Evolutionary conservation across 2,113 vertebrate genomes (phyloP).

Genomic region (Oreochromis niloticus): DNA sequence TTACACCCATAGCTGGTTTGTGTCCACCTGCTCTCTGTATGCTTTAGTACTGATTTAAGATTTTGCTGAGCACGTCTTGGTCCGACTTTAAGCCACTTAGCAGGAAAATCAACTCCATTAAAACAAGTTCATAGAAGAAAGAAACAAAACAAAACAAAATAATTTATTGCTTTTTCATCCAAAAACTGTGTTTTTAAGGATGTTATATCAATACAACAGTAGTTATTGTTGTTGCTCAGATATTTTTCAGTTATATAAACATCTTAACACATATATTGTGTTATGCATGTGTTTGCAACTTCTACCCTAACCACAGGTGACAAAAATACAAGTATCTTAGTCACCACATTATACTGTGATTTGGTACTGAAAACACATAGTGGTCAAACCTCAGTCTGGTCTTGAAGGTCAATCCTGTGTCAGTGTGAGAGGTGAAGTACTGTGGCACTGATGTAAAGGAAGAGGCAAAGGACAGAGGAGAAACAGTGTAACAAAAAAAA

Average conservation of each 20-base stretch:
- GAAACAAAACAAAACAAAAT: neutral
- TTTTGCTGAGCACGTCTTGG: neutral
- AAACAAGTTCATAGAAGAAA: neutral
- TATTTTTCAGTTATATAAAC: neutral
- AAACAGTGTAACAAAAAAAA: neutral
- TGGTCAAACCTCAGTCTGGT: neutral
- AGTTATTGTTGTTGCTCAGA: neutral
- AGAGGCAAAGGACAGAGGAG: neutral
- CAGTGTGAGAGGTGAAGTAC: neutral
- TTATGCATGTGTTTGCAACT: neutral
- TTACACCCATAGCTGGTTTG: neutral
- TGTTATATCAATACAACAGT: neutral
- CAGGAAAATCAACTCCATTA: neutral
- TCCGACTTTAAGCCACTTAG: neutral
- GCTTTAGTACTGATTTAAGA: neutral
- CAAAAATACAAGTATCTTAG: neutral
- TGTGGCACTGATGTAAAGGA: neutral
- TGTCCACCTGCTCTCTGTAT: neutral
- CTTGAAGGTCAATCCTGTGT: neutral
- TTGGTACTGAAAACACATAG: neutral
- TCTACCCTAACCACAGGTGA: neutral
- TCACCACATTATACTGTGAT: neutral
- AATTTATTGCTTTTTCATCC: rapidly evolving
- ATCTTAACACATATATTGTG: neutral
- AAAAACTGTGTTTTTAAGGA: neutral